These are phyloP conservation scores for Gymnobelideus leadbeateri DNA, from an alignment of 2,113 vertebrate species.

Conservation along the genomic window DNA sequence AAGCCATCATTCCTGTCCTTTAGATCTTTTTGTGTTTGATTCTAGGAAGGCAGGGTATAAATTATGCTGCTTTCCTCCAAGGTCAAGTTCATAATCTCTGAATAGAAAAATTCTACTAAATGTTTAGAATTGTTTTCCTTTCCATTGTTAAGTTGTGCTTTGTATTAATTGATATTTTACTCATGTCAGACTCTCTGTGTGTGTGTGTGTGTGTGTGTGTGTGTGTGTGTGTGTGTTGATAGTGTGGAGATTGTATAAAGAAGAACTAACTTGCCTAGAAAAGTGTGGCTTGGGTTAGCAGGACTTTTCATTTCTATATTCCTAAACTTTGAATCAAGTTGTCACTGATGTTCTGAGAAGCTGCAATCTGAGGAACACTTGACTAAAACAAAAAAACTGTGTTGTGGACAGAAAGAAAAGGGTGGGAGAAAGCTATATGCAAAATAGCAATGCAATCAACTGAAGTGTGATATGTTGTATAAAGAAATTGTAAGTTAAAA, in stretches of 20 bases:
- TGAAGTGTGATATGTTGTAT: background rate
- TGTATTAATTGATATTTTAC: conserved; percentile 50
- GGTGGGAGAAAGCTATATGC: conserved; percentile 25
- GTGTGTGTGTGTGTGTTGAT: background rate
- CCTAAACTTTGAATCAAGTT: conserved; percentile 63
- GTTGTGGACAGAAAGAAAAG: background rate
- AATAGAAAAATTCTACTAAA: conserved; percentile 14
- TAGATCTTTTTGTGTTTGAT: background rate
- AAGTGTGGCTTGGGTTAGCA: conserved; percentile 12
- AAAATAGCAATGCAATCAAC: conserved; percentile 42
- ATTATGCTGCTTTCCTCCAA: background rate
- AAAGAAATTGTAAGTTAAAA: background rate
- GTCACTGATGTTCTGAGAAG: conserved; percentile 52
- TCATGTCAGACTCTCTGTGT: background rate
- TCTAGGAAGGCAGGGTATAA: background rate
- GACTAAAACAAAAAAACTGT: background rate
- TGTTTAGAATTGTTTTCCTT: conserved; percentile 40
- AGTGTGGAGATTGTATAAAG: background rate
- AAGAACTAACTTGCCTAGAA: conserved; percentile 13
- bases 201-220: background rate
- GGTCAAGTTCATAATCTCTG: conserved; percentile 9
- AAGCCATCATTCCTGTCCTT: background rate
- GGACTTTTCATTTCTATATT: conserved; percentile 37
- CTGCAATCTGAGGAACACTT: conserved; percentile 48
- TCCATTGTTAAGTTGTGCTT: conserved; percentile 58